Conservation (phyloP, 2,797 vertebrate genomes). For the Cyprinella venusta region DNA sequence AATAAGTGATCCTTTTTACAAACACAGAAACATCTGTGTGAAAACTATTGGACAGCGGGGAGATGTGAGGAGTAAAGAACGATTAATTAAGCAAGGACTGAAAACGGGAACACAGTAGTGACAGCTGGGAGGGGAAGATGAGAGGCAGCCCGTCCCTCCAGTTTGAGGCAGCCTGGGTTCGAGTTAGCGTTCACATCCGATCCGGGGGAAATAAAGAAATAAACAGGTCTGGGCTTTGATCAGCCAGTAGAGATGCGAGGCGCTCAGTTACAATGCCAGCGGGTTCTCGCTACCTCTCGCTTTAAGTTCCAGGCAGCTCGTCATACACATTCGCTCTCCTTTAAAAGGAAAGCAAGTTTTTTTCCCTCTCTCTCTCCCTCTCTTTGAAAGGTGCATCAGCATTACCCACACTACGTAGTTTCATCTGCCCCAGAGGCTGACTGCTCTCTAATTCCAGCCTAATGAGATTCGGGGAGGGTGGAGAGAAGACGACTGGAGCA, state of each 20-base stretch:
- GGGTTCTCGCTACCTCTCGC: conserved; percentile 22
- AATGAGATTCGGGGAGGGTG: conserved; percentile 79
- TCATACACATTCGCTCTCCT: not conserved
- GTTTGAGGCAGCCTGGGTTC: conserved; percentile 33
- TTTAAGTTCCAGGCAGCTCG: conserved; percentile 63
- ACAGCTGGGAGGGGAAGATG: conserved; percentile 69
- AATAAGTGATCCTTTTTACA: not conserved
- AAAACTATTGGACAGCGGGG: conserved; percentile 11
- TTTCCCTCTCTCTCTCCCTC: conserved; percentile 56
- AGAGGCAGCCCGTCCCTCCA: conserved; percentile 42
- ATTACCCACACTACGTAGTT: conserved; percentile 70
- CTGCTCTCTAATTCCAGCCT: conserved; percentile 79
- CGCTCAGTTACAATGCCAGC: conserved; percentile 21
- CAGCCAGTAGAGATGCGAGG: conserved; percentile 72
- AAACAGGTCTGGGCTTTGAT: conserved; percentile 75
- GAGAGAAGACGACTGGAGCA: conserved; percentile 46
- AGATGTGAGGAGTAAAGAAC: conserved; percentile 14
- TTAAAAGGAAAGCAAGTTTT: conserved; percentile 14
- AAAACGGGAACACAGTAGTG: conserved; percentile 58
- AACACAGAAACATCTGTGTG: conserved; percentile 11
- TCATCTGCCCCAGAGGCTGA: conserved; percentile 73
- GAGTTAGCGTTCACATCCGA: conserved; percentile 10
- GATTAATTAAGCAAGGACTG: conserved; percentile 37
- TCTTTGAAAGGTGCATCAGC: conserved; percentile 80
- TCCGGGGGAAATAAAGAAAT: conserved; percentile 59